Base-by-base conservation (phyloP, 2,113 vertebrate species). In the Xenotilapia flavipinnis region DNA sequence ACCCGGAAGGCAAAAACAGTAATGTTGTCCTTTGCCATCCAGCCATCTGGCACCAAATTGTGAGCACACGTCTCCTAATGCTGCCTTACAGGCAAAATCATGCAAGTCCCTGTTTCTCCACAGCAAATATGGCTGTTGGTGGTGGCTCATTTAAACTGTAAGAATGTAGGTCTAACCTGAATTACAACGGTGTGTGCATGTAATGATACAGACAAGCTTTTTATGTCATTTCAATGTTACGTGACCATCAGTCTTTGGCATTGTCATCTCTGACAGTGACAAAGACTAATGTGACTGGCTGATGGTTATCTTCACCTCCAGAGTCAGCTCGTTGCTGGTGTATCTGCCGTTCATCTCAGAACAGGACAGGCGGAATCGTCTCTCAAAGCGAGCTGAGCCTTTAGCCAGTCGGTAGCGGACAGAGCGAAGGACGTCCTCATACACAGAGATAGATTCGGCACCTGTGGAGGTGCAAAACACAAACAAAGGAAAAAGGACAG, bases 331-430 rank as follows among this genome's bases (percentile, higher is more conserved):
- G 2, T 99, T 99, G 96, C 98, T 99, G 85, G 98, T 98, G 94
- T 99, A 99, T 79, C 98, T 97, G 38, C 98, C 98, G 0, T 99
- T 99, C 98, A 99, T 99, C 95, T 99, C 99, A 0, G 98, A 98
- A 96, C 99, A 99, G 89, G 98, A 99, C 77, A 99, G 96, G 47
- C 98, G 97, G 92, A 99, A 99, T 70, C 98, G 97, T 89, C 99
- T 96, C 89, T 99, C 97, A 2, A 98, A 99, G 73, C 99, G 97
- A 21, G 97, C 97, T 1, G 98, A 98, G 3, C 98, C 98, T 0
- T 91, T 97, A 70, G 94, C 96, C 85, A 98, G 96, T 42, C 96
- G 96, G 68, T 99, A 99, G 1, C 95, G 97, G 54, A 98, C 95
- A 17, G 98, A 98, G 53, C 97, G 98, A 2, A 99, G 97, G 88